Evolutionary conservation across 1,140 invertebrate genomes (phyloP).

Genomic region (Leptonema lineaticorne): DNA sequence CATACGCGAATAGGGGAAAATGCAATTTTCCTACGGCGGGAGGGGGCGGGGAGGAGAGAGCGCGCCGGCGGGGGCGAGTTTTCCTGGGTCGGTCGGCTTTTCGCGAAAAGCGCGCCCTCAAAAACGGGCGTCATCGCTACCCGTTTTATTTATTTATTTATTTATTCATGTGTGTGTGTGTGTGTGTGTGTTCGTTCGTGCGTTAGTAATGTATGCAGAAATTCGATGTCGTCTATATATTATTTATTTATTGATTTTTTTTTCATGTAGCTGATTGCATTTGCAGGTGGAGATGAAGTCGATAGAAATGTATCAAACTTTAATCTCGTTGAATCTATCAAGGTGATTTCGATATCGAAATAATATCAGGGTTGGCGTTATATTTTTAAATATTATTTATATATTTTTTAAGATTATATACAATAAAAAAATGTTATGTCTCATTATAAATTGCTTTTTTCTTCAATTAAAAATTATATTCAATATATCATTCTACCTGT

Average conservation of each 20-base stretch:
- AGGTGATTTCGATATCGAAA: neutral
- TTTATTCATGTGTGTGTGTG: neutral
- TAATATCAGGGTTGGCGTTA: neutral
- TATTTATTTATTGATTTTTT: too few species aligned
- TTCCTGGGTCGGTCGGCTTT: too few species aligned
- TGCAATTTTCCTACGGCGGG: slow-evolving; percentile 15
- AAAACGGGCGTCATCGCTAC: neutral
- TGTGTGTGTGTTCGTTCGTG: neutral
- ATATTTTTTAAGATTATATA: too few species aligned
- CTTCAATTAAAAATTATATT: too few species aligned
- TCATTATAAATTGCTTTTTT: too few species aligned
- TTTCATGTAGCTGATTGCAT: neutral
- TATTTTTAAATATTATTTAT: too few species aligned
- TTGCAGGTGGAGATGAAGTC: neutral
- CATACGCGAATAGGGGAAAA: slow-evolving; percentile 19
- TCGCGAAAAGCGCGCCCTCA: too few species aligned
- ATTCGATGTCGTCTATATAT: too few species aligned
- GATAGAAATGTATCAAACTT: slow-evolving; percentile 9
- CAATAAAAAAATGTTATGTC: too few species aligned
- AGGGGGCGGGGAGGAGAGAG: neutral
- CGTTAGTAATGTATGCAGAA: neutral
- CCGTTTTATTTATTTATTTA: too few species aligned
- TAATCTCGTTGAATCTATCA: slow-evolving; percentile 7
- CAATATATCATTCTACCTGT: too few species aligned
- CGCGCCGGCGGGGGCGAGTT: neutral